Percentiles rank a stretch among this genome's conserved stretches.
phyloP scores from a whole-genome alignment of 92 coral and sea anemone species.

The Siderastrea radians region DNA sequence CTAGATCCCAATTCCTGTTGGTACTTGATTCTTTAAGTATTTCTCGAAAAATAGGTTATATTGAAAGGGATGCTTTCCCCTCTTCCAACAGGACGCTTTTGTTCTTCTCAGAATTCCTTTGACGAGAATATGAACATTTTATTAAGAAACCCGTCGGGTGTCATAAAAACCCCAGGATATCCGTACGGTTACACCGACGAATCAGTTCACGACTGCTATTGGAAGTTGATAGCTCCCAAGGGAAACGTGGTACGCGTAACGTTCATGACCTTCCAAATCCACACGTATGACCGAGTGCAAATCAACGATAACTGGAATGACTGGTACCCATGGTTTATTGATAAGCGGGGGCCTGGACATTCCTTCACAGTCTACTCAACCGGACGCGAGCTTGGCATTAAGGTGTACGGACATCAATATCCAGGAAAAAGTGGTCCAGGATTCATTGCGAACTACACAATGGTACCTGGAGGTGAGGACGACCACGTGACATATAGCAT shows the following conservation, averaged over 20 bases:
- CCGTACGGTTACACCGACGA: constrained; percentile 3
- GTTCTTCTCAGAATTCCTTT: constrained; percentile 8
- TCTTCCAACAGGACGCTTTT: not conserved
- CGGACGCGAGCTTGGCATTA: constrained; percentile 22
- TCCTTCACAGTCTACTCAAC: constrained; percentile 42
- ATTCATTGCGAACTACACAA: constrained; percentile 29
- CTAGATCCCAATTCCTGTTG: too few species aligned
- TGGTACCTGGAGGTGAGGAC: constrained; percentile 29
- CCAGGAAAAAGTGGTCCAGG: not conserved
- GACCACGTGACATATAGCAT: not conserved
- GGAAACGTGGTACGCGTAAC: constrained; percentile 17
- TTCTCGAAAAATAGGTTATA: not conserved
- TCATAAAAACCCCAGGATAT: constrained; percentile 30
- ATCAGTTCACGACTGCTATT: constrained; percentile 2
- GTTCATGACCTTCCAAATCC: constrained; percentile 15
- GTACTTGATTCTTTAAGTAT: not conserved
- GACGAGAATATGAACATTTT: constrained; percentile 33
- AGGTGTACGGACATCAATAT: not conserved
- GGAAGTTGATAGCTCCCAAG: constrained; percentile 30
- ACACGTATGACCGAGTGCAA: not conserved
- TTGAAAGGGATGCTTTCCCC: not conserved
- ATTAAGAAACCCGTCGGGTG: constrained; percentile 17
- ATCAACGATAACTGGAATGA: not conserved
- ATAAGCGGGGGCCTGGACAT: not conserved
- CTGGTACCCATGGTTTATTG: constrained; percentile 12